Evolutionary conservation across 1,140 invertebrate species (phyloP), one percentile per base, ranked within the genome.

Genomic region (Acromyrmex echinatior): DNA sequence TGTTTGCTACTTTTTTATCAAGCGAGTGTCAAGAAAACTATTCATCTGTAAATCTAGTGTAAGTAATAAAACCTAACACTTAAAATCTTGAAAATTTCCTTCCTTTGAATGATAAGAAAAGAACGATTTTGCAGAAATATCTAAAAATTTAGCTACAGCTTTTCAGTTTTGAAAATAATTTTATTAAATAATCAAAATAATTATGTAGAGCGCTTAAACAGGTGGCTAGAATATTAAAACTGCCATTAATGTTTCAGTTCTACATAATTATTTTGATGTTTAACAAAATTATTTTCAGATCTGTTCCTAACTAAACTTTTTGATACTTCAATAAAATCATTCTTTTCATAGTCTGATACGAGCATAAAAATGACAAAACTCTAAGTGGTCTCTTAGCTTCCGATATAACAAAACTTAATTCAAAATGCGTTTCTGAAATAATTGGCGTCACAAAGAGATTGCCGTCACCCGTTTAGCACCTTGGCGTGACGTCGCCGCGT

Each of bases 381-480:
- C 45, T 39, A 56, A 70, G 21, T 35, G 21, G 21, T 58, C 65
- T 58, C 28, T 73, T 81, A 58, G 35, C 12, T n/a, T 60, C 12
- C 21, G 6, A 49, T 18, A 28, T 35, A 28, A 58, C 51, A 71
- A 71, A 82, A 56, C 53, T 73, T 58, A 60, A 82, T 82, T 74
- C 25, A 62, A 82, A 73, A 68, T 60, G 7, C 53, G 49, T 82
- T 74, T 82, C 68, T 73, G 68, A 25, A 82, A 82, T 62, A 82
- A 74, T 62, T 74, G 35, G 35, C n/a, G 53, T 18, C 25, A 62
- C 70, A 76, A 84, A 84, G 70, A 62, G 80, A 76, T 76, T 16
- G 68, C 56, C 66, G 79, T 82, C 79, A 73, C 16, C 35, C 79
- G 39, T 76, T 84, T 84, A 74, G 56, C 80, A 84, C 70, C 80